Conservation (phyloP, 2,113 vertebrate species). For the Leptodactylus fuscus region DNA sequence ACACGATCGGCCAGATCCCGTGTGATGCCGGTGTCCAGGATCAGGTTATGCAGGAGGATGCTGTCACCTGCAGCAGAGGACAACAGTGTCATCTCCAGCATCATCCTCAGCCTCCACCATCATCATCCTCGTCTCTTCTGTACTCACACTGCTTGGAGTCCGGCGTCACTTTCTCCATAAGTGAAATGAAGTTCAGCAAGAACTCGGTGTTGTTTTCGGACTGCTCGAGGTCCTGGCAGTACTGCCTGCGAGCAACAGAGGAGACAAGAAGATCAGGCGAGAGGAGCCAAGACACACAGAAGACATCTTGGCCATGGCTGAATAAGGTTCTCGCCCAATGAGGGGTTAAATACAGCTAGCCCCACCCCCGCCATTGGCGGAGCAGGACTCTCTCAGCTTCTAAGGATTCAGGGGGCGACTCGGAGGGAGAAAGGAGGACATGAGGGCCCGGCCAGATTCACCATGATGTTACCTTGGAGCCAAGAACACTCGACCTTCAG, state of each 20-base stretch:
- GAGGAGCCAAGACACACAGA: too few relatives aligned
- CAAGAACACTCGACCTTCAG: slow-evolving; percentile 99
- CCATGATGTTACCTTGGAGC: slow-evolving; percentile 92
- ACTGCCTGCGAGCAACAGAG: slow-evolving; percentile 62
- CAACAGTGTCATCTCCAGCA: neutral
- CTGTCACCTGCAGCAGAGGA: slow-evolving; percentile 82
- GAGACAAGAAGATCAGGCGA: neutral
- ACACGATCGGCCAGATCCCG: slow-evolving; percentile 92
- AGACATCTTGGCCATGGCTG: too few relatives aligned
- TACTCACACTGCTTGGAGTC: slow-evolving; percentile 98
- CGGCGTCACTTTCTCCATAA: slow-evolving; percentile 98
- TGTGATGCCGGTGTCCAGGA: slow-evolving; percentile 96
- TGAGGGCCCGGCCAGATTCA: neutral
- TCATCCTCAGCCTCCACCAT: neutral
- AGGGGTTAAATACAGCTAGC: too few relatives aligned
- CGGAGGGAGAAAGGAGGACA: too few relatives aligned
- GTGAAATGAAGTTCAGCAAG: slow-evolving; percentile 96
- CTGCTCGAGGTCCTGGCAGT: slow-evolving; percentile 97
- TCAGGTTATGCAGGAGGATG: slow-evolving; percentile 95
- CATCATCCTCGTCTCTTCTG: neutral
- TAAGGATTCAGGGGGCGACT: too few relatives aligned
- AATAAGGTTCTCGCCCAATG: too few relatives aligned
- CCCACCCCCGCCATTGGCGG: too few relatives aligned
- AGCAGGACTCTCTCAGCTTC: too few relatives aligned
- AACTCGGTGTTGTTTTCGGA: slow-evolving; percentile 98